phyloP scores from a whole-genome alignment of 2,797 vertebrate genomes.

The Myiotriccus ornatus region DNA sequence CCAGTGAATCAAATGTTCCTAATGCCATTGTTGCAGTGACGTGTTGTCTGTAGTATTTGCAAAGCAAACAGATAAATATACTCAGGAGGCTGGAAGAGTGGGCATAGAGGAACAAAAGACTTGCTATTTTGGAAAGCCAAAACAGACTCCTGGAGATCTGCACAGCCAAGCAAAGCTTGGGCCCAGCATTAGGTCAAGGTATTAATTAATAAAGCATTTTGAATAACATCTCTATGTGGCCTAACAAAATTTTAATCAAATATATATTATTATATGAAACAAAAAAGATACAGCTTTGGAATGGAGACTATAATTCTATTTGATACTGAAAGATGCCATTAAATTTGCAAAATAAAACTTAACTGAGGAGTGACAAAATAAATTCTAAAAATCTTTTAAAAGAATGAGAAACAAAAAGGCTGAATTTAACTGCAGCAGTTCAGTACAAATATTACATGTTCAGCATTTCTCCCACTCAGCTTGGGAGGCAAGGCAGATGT shows the following conservation, averaged over 20 bases:
- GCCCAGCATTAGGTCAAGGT: not conserved
- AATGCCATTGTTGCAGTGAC: not conserved
- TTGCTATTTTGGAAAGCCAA: slow-evolving; percentile 1
- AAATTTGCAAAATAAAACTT: not conserved
- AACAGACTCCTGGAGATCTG: not conserved
- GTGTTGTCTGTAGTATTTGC: not conserved
- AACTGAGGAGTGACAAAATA: not conserved
- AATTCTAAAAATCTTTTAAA: not conserved
- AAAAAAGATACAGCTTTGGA: not conserved
- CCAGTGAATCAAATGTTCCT: not conserved
- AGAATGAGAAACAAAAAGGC: not conserved
- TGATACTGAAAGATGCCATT: not conserved
- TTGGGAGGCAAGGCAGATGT: not conserved
- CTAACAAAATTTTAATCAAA: not conserved
- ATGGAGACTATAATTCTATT: not conserved
- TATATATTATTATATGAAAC: not conserved
- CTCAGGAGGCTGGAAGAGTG: not conserved
- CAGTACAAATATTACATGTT: not conserved
- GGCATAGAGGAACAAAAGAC: not conserved
- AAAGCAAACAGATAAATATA: not conserved
- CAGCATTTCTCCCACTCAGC: not conserved
- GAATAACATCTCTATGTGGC: not conserved
- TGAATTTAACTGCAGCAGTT: not conserved
- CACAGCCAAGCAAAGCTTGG: not conserved
- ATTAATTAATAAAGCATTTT: not conserved